phyloP scores from a whole-genome alignment of 2,113 vertebrate genomes.

The Pan troglodytes region NHGRI_mPanTro3-v2.1_pri NC_072398.2:225877001-225877500 shows the following conservation, averaged over 20 bases:
- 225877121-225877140: background rate
- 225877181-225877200: background rate
- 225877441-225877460: background rate
- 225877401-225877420: too few species aligned
- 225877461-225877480: too few species aligned
- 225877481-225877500: background rate
- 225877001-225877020: background rate
- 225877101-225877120: background rate
- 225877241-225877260: too few species aligned
- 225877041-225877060: background rate
- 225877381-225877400: background rate
- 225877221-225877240: background rate
- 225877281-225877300: too few species aligned
- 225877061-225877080: background rate
- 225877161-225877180: background rate
- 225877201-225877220: fast-evolving
- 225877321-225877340: fast-evolving
- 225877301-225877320: background rate
- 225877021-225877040: fast-evolving
- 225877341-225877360: background rate
- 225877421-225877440: background rate
- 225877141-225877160: background rate
- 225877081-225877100: too few species aligned
- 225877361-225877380: background rate
- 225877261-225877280: background rate